Percentiles rank a stretch among this genome's conserved stretches.
Evolutionary conservation across 2,888 invertebrate species (phyloP).

Genomic region (Carabus problematicus): DNA sequence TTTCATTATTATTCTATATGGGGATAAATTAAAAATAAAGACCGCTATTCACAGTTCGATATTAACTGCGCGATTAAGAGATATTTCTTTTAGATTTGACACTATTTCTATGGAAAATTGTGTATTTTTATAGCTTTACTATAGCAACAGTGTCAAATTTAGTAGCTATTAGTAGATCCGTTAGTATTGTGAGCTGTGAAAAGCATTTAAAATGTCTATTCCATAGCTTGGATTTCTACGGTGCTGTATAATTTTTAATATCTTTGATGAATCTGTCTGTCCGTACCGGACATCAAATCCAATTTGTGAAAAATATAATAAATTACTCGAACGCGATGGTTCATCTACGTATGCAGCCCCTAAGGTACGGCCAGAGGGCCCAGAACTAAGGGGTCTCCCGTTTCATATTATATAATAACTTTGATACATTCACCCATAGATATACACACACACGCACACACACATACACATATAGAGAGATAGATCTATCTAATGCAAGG

Average conservation of each 20-base stretch:
- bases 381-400: neutral
- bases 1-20: neutral
- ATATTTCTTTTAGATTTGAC: too few relatives aligned
- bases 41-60: too few relatives aligned
- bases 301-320: conserved; percentile 42
- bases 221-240: too few relatives aligned
- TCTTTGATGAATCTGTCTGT: neutral
- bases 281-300: conserved; percentile 31
- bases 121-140: too few relatives aligned
- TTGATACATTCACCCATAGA: conserved; percentile 18
- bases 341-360: neutral
- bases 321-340: conserved; percentile 36
- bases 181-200: too few relatives aligned
- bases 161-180: too few relatives aligned
- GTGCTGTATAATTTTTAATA: neutral
- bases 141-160: too few relatives aligned
- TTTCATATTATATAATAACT: conserved; percentile 36
- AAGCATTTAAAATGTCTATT: too few relatives aligned
- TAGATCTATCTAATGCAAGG: conserved; percentile 5
- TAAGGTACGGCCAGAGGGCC: conserved; percentile 1
- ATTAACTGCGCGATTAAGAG: too few relatives aligned
- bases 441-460: neutral
- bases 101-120: too few relatives aligned
- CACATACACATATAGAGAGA: neutral
- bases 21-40: neutral